Evolutionary conservation across 2,113 vertebrate genomes (phyloP).

Genomic region (Puffinus mauretanicus): DNA sequence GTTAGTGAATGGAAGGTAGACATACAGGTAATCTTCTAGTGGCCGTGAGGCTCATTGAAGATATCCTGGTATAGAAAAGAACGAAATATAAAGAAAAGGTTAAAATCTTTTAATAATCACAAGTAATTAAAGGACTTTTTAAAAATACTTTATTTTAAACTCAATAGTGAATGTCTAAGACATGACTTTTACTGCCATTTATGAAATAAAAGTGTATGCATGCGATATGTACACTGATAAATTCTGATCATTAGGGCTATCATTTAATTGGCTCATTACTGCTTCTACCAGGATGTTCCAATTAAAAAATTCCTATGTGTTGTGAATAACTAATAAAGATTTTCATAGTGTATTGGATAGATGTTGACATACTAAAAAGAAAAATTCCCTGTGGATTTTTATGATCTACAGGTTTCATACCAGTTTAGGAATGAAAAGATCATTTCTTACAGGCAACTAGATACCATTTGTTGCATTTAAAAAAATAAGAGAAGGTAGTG

Average conservation of each 20-base stretch:
- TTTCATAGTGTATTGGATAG: background rate
- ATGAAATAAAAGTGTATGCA: background rate
- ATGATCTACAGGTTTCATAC: background rate
- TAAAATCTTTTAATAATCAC: background rate
- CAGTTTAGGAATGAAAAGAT: background rate
- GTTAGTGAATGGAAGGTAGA: background rate
- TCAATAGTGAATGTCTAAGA: background rate
- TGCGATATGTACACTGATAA: background rate
- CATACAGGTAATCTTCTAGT: background rate
- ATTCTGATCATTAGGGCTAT: background rate
- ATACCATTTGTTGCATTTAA: background rate
- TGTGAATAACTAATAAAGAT: background rate
- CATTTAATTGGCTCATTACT: background rate
- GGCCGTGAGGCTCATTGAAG: background rate
- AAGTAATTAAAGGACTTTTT: background rate
- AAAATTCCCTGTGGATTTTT: background rate
- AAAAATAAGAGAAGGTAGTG: too few relatives aligned
- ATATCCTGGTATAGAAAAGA: background rate
- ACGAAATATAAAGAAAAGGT: background rate
- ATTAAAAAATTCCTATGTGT: background rate
- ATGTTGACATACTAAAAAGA: background rate
- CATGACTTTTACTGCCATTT: background rate
- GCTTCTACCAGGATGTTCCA: background rate
- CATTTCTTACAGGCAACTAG: background rate
- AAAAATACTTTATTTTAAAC: background rate